A percentile compares a stretch with the other conserved stretches of the same genome.
Evolutionary conservation across 2,113 vertebrate species (phyloP).

Genomic region (Eolophus roseicapilla): DNA sequence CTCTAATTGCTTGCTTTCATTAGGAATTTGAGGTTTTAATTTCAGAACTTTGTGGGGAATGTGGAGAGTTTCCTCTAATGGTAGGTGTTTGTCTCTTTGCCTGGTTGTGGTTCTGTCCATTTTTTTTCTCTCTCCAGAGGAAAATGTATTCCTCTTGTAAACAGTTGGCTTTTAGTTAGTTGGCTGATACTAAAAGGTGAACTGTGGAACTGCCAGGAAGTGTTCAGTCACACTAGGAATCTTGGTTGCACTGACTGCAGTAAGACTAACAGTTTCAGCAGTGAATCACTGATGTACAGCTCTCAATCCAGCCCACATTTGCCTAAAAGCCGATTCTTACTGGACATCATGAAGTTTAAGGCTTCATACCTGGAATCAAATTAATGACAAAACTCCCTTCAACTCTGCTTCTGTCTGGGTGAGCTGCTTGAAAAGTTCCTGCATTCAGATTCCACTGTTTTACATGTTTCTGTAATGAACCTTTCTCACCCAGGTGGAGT

Average conservation of each 20-base stretch:
- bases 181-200: background rate
- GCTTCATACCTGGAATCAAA: background rate
- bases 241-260: background rate
- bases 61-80: background rate
- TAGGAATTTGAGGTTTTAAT: background rate
- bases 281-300: background rate
- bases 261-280: background rate
- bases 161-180: background rate
- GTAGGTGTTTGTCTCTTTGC: background rate
- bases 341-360: background rate
- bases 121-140: background rate
- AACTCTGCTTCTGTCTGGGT: background rate
- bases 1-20: background rate
- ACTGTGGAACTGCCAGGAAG: background rate
- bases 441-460: background rate
- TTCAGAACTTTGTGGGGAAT: background rate
- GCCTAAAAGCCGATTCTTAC: background rate
- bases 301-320: background rate
- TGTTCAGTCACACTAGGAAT: background rate
- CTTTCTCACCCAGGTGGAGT: background rate
- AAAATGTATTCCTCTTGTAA: background rate
- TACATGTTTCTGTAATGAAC: fast-evolving
- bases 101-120: background rate
- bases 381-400: background rate
- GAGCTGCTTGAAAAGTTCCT: background rate